A percentile compares a stretch with the other conserved stretches of the same genome.
These are phyloP conservation scores for Tetanocera ferruginea DNA, from an alignment of 2,888 invertebrate species.

Conservation along the genomic window DNA sequence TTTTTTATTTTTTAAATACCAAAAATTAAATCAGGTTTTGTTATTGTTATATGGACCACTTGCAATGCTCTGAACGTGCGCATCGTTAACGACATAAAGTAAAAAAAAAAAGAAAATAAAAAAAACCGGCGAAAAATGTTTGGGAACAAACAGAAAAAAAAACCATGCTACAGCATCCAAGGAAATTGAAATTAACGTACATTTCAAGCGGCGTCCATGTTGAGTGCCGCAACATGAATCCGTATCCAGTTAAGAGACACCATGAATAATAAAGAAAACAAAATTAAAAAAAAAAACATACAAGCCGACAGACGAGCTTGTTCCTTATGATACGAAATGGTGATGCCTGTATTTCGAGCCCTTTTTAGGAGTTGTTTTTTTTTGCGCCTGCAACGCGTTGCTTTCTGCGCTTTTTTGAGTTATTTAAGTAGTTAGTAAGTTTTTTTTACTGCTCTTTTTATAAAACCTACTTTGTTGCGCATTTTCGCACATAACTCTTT, in stretches of 20 bases:
- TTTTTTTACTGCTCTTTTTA: too few species aligned
- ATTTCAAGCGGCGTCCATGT: neutral
- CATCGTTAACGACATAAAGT: neutral
- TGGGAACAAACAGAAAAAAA: neutral
- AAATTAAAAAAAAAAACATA: too few species aligned
- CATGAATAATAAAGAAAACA: too few species aligned
- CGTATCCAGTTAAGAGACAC: conserved; percentile 7
- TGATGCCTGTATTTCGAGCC: too few species aligned
- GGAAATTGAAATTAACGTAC: conserved; percentile 18
- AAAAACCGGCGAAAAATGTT: neutral
- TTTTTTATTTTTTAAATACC: neutral
- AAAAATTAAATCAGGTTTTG: conserved; percentile 7
- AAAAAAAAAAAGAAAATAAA: neutral
- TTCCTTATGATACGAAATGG: too few species aligned
- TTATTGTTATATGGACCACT: conserved; percentile 4
- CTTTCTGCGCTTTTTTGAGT: too few species aligned
- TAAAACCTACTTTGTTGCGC: too few species aligned
- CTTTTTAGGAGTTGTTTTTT: too few species aligned
- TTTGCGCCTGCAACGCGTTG: too few species aligned
- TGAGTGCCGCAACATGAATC: conserved; percentile 12
- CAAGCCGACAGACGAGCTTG: too few species aligned
- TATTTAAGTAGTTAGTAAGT: too few species aligned
- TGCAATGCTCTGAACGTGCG: neutral
- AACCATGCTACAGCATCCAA: neutral
- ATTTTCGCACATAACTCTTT: too few species aligned